These are phyloP conservation scores for Drosophila fungiperda DNA, from an alignment of 2,888 invertebrate species.

Conservation along the genomic window DNA sequence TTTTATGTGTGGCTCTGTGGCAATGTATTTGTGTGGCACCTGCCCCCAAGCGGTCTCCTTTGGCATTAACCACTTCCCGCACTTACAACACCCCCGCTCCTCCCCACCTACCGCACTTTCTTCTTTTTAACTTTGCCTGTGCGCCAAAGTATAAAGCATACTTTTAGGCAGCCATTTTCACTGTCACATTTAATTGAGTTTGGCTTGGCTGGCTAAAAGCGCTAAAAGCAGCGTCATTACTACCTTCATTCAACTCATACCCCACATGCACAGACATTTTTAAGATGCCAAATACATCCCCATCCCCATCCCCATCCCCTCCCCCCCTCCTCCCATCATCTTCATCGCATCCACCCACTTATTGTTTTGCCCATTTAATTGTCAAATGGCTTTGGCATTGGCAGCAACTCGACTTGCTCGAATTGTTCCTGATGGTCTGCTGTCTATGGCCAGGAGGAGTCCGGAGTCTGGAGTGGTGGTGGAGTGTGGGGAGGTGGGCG, in stretches of 20 bases:
- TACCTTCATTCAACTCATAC: constrained; percentile 45
- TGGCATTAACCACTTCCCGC: background rate
- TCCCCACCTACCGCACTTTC: background rate
- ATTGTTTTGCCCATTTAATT: constrained; percentile 76
- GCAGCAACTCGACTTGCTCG: constrained; percentile 32
- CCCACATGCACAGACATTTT: constrained; percentile 52
- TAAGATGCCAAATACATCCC: constrained; percentile 53
- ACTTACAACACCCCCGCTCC: background rate
- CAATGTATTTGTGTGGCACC: constrained; percentile 28
- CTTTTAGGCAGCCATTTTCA: constrained; percentile 76
- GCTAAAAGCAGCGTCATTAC: constrained; percentile 78
- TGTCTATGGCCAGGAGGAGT: background rate
- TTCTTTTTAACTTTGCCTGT: constrained; percentile 1
- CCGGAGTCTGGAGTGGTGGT: background rate
- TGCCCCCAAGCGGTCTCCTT: constrained; percentile 29
- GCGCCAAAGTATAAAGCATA: constrained; percentile 63
- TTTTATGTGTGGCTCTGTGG: background rate
- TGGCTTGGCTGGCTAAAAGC: constrained; percentile 51
- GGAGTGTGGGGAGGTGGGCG: background rate
- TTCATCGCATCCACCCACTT: constrained; percentile 24
- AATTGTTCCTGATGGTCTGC: background rate
- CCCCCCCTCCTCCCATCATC: too few relatives aligned
- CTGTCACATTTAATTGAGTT: constrained; percentile 82
- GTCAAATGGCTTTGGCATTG: constrained; percentile 62
- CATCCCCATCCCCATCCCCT: background rate